Base-by-base conservation (phyloP, 2,113 vertebrate genomes). In the Boleophthalmus pectinirostris region DNA sequence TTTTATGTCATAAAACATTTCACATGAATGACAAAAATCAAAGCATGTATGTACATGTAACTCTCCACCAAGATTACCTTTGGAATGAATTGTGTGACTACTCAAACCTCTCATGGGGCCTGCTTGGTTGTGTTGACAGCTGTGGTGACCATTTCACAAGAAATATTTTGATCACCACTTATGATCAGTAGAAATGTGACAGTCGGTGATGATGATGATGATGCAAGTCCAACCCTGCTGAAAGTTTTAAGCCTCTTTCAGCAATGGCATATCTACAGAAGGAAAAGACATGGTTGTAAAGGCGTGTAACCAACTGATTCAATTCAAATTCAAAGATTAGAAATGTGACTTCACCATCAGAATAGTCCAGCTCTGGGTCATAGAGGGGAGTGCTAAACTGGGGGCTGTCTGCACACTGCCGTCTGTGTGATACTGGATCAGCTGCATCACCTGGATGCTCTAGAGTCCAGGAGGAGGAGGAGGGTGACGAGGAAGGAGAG, bases 241-340 rank as follows among this genome's bases (percentile, higher is more conserved):
- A 56, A 80, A 79, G 77, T 74, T 90, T 98, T 95, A 98, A 75
- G 97, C 96, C 93, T 98, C 96, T 92, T 98, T 98, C 88, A 98
- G 69, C 84, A 99, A 93, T 6, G 98, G 98, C 90, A 98, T 98
- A 93, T 98, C 98, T 99, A 91, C 75, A 74, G 51, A 56, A 25
- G 23, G 13, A 2, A 53, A 24, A 75, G 29, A 79, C 24, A 74
- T 46, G 75, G 46, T 8, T 49, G 5, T 6, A 13, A 8, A 51
- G 77, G 4, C 3, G 6, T 35, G 25, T 63, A 9, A 33, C 38
- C 10, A 38, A 38, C 9, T 11, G 33, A 38, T 11, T 35, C 12
- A 33, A 61, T 33, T 43, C 38, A 43, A 43, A 43, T 43, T 43
- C 38, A 0, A 4, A 20, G 21, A 66, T 29, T 12, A 67, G 33